phyloP scores from a whole-genome alignment of 2,113 vertebrate genomes.

The Neopipo cinnamomea region DNA sequence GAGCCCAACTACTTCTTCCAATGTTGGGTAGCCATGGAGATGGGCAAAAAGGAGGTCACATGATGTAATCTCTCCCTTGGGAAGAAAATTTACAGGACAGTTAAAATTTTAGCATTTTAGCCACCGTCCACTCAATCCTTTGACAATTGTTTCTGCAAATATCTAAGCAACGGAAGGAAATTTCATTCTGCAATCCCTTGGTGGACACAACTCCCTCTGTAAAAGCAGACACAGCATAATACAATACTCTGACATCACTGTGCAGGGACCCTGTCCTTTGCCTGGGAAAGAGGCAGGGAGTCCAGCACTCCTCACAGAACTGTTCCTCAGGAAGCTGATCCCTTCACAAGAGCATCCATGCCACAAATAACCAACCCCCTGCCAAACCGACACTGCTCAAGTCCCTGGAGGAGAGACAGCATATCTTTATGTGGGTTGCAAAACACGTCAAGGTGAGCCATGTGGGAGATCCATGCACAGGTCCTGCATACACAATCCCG shows the following conservation, averaged over 20 bases:
- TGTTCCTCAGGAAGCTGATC: neutral
- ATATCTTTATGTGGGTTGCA: neutral
- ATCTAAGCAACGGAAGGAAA: neutral
- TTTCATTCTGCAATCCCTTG: neutral
- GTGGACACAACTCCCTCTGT: neutral
- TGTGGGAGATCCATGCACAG: neutral
- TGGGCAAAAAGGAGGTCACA: slow-evolving; percentile 86
- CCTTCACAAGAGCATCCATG: neutral
- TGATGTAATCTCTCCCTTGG: slow-evolving; percentile 81
- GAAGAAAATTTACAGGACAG: neutral
- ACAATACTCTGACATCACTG: neutral
- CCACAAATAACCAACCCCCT: neutral
- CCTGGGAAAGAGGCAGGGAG: neutral
- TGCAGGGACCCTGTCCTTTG: neutral
- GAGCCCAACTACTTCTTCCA: slow-evolving; percentile 79
- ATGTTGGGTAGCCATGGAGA: slow-evolving; percentile 80
- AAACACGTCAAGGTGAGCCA: rapidly evolving
- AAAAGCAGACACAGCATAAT: neutral
- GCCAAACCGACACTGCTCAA: neutral
- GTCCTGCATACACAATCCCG: neutral
- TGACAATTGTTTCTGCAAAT: neutral
- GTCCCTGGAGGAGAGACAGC: too few relatives aligned
- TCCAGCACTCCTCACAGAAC: neutral
- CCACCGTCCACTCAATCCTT: neutral
- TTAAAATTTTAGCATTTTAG: neutral